Conservation (phyloP, 1,140 invertebrate species). For the Ooceraea biroi region DNA sequence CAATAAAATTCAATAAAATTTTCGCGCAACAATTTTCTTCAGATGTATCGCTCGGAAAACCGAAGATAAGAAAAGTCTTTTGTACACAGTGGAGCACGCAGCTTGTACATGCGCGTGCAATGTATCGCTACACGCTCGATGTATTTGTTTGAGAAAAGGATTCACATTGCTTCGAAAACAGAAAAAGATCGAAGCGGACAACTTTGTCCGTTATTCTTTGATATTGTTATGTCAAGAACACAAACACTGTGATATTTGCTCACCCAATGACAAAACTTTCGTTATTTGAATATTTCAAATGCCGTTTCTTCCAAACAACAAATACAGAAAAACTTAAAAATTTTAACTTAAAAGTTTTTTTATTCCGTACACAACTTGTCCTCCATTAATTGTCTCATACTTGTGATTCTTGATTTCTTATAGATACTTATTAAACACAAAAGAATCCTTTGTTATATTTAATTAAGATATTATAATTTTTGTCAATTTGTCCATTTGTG, state of each 20-base stretch:
- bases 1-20: too few species aligned
- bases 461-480: background rate
- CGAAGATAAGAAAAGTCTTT: too few species aligned
- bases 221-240: background rate
- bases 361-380: too few species aligned
- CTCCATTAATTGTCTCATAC: too few species aligned
- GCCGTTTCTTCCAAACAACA: too few species aligned
- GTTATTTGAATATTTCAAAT: background rate
- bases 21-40: too few species aligned
- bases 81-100: too few species aligned
- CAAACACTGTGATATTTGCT: background rate
- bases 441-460: background rate
- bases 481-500: background rate
- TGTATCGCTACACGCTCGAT: too few species aligned
- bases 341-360: conserved; percentile 13
- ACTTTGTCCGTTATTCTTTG: background rate
- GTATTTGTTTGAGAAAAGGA: too few species aligned
- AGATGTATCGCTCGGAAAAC: too few species aligned
- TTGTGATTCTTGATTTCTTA: too few species aligned
- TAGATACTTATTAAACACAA: background rate
- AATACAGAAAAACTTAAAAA: conserved; percentile 1
- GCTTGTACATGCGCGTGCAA: too few species aligned
- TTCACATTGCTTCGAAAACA: conserved; percentile 12
- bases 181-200: conserved; percentile 4
- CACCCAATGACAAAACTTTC: conserved; percentile 7